Conservation (phyloP, 2,888 invertebrate species). For the Terebella lapidaria region DNA sequence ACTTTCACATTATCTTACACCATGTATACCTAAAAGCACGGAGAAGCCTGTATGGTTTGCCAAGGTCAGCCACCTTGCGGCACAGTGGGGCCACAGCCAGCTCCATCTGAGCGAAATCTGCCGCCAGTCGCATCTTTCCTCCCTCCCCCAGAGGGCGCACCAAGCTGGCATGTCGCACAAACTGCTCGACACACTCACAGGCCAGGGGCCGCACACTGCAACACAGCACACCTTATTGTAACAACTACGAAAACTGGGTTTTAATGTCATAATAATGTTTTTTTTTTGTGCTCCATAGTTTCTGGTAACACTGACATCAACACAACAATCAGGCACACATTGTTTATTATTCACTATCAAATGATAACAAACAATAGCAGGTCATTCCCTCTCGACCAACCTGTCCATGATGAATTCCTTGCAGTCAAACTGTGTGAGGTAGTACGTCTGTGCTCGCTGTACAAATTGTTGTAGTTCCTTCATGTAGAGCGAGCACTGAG, state of each 20-base stretch:
- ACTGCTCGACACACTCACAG: conserved; percentile 73
- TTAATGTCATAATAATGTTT: no score
- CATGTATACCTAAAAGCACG: conserved; percentile 70
- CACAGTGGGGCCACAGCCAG: conserved; percentile 59
- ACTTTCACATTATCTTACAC: no score
- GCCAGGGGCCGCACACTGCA: conserved; percentile 59
- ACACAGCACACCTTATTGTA: conserved; percentile 1
- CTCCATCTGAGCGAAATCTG: conserved; percentile 64
- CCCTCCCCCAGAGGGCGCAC: conserved; percentile 72
- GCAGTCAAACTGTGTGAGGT: conserved; percentile 67
- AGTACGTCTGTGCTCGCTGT: conserved; percentile 66
- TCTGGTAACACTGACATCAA: no score
- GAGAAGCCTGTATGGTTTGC: conserved; percentile 67
- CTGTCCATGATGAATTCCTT: conserved; percentile 60
- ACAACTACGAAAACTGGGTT: no score
- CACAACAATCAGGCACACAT: no score
- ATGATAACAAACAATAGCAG: no score
- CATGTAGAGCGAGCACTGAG: conserved; percentile 76
- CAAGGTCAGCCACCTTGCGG: conserved; percentile 60
- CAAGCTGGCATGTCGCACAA: conserved; percentile 80
- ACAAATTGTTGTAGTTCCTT: conserved; percentile 82
- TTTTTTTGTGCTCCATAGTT: no score
- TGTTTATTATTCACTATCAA: no score
- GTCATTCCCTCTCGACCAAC: no score
- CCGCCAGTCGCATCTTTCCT: conserved; percentile 74